Evolutionary conservation across 1,140 invertebrate genomes (phyloP).

Genomic region (Platyscapa corneri): DNA sequence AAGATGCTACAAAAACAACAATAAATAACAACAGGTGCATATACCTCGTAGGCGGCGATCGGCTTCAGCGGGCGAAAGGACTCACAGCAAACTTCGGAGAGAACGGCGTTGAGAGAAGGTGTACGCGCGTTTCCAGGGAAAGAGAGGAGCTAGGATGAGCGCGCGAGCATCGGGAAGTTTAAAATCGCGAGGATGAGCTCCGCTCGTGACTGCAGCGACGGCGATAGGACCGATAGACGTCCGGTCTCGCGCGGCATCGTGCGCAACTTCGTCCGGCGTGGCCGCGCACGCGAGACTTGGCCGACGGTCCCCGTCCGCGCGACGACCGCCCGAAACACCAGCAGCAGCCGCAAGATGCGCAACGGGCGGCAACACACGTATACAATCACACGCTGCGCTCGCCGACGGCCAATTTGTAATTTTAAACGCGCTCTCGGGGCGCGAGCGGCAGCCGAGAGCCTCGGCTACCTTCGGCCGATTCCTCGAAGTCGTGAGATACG

Average conservation of each 20-base stretch:
- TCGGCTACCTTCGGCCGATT: neutral
- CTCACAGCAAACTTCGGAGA: neutral
- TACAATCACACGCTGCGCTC: neutral
- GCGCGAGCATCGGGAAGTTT: neutral
- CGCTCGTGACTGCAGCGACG: constrained; percentile 18
- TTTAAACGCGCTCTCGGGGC: constrained; percentile 55
- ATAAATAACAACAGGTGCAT: constrained; percentile 34
- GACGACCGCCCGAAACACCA: neutral
- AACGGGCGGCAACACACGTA: neutral
- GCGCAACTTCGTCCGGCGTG: constrained; percentile 24
- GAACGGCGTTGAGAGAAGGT: neutral
- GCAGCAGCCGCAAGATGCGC: neutral
- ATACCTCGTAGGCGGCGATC: constrained; percentile 8
- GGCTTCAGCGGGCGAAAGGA: neutral
- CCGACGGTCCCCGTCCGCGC: neutral
- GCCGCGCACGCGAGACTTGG: neutral
- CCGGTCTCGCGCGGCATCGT: constrained; percentile 40
- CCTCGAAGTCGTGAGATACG: neutral
- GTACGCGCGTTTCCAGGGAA: neutral
- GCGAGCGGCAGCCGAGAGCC: neutral
- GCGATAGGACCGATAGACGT: constrained; percentile 22
- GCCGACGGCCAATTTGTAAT: constrained; percentile 54
- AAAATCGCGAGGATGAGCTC: constrained; percentile 11
- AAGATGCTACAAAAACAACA: neutral
- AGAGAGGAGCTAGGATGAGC: neutral